Evolutionary conservation across 2,888 invertebrate genomes (phyloP).

Genomic region (Apocheima hispidaria): DNA sequence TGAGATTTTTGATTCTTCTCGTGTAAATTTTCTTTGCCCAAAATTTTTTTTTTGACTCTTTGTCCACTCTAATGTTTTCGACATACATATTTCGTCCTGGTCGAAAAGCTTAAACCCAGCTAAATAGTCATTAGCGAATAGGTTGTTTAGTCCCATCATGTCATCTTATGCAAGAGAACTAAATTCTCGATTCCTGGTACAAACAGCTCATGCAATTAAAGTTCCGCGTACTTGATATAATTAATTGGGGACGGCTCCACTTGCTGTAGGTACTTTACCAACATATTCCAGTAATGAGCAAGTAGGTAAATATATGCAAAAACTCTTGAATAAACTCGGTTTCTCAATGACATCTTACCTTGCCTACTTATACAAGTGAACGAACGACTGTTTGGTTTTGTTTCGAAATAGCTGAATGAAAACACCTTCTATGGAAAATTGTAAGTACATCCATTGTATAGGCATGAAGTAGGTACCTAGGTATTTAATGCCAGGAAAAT

Average conservation of each 20-base stretch:
- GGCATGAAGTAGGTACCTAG: too few relatives aligned
- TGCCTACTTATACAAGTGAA: constrained; percentile 10
- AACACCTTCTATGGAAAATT: constrained; percentile 5
- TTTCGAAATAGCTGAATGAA: constrained; percentile 27
- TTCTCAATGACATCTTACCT: constrained; percentile 23
- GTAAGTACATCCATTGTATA: neutral
- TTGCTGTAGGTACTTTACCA: constrained; percentile 7
- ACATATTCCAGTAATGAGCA: constrained; percentile 20
- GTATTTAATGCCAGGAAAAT: neutral
- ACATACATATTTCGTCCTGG: too few relatives aligned
- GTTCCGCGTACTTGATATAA: constrained; percentile 58
- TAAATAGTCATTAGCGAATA: too few relatives aligned
- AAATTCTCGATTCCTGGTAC: constrained; percentile 56
- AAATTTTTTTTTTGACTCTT: too few relatives aligned
- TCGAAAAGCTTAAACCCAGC: too few relatives aligned
- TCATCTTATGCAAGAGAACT: constrained; percentile 48
- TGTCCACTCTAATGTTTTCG: too few relatives aligned
- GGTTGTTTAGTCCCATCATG: neutral
- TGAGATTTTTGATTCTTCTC: too few relatives aligned
- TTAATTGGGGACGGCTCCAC: constrained; percentile 35
- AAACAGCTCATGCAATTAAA: constrained; percentile 61
- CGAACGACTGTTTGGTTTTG: constrained; percentile 19
- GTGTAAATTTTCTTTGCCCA: too few relatives aligned
- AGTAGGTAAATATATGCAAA: constrained; percentile 23
- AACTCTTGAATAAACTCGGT: constrained; percentile 28